Evolutionary conservation across 1,140 invertebrate genomes (phyloP).

Genomic region (Caenorhabditis remanei): DNA sequence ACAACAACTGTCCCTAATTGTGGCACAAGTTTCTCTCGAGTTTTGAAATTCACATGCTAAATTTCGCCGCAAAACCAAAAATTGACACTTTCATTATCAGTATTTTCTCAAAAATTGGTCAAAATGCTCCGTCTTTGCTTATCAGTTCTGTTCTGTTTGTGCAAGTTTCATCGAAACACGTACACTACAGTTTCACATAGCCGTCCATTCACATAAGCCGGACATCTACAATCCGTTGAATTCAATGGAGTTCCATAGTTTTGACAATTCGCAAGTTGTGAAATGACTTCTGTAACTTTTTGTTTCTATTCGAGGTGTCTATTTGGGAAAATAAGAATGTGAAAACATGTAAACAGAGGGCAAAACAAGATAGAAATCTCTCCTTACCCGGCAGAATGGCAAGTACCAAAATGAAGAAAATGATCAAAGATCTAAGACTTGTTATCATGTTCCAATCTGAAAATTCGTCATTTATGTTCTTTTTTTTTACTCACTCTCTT

Average conservation of each 20-base stretch:
- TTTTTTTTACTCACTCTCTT: neutral
- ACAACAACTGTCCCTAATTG: neutral
- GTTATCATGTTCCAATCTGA: neutral
- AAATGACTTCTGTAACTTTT: neutral
- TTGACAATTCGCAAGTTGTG: constrained; percentile 1
- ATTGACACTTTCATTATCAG: neutral
- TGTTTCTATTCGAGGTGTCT: neutral
- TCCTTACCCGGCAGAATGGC: neutral
- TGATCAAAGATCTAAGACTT: neutral
- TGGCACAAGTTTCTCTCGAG: neutral
- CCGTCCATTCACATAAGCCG: neutral
- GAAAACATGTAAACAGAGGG: neutral
- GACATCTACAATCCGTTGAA: constrained; percentile 30
- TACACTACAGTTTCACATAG: constrained; percentile 16
- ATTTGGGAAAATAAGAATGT: too few relatives aligned
- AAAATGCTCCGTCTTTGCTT: neutral
- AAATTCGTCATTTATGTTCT: neutral
- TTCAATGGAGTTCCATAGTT: constrained; percentile 28
- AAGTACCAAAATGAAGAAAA: constrained; percentile 5
- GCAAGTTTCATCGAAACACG: neutral
- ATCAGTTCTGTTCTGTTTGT: neutral
- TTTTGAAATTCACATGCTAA: neutral
- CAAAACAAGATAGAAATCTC: constrained; percentile 20
- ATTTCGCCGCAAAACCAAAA: too few relatives aligned
- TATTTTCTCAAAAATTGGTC: neutral